phyloP scores from a whole-genome alignment of 2,797 vertebrate species.

The Pipistrellus pipistrellus region DNA sequence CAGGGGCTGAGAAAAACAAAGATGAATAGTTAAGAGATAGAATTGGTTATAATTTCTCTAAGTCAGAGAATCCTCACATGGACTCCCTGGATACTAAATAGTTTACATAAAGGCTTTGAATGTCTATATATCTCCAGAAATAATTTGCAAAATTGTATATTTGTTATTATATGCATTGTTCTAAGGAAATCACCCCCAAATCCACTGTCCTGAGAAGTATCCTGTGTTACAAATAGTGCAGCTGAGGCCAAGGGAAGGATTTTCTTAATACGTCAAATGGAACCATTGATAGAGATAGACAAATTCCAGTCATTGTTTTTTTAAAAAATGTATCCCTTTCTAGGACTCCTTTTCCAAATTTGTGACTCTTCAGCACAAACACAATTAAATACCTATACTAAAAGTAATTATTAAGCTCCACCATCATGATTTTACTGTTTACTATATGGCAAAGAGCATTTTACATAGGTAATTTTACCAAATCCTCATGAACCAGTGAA shows the following conservation, averaged over 20 bases:
- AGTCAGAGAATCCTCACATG: neutral
- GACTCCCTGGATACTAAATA: neutral
- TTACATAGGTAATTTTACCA: neutral
- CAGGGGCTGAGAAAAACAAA: neutral
- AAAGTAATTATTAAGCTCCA: neutral
- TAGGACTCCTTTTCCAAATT: neutral
- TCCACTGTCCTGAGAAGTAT: neutral
- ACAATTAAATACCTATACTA: neutral
- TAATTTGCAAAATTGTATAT: conserved; percentile 1
- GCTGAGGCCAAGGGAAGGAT: neutral
- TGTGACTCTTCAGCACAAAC: neutral
- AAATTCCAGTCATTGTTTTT: neutral
- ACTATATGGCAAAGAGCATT: neutral
- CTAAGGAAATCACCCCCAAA: neutral
- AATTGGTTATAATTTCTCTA: neutral
- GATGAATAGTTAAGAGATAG: conserved; percentile 1
- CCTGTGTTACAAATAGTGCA: neutral
- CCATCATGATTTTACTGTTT: neutral
- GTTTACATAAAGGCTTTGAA: neutral
- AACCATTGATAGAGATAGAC: neutral
- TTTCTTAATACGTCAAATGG: neutral
- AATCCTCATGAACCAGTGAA: neutral
- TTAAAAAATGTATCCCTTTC: neutral
- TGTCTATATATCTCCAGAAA: neutral
- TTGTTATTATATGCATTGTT: neutral